Base-by-base conservation (phyloP, 1,140 invertebrate species). In the Triops longicaudatus region DNA sequence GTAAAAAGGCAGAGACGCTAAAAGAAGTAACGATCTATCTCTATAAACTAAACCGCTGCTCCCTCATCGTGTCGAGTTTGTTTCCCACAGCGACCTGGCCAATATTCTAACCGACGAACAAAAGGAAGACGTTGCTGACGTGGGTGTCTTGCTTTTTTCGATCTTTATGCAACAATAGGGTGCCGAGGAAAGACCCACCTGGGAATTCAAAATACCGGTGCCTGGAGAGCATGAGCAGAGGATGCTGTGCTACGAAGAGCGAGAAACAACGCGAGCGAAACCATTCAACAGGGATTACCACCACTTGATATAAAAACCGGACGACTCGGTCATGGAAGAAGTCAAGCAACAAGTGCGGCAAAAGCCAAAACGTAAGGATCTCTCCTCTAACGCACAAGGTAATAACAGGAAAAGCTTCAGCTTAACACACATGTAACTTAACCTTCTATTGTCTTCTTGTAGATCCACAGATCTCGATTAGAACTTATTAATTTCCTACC, bases 191-290 rank as follows among this genome's bases (percentile, higher is more conserved):
- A 63, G 22, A 22, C 50, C 10, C 50, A 63, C 50, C 50, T 63
- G 50, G 50, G 50, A 63, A 63, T 63, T 63, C 50, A 17, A 22
- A 63, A 63, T n/a, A 22, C 50, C 50, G 17, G 50, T 17, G 50
- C 22, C n/a, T 63, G 50, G 50, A 63, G 50, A 63, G 50, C 50
- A 63, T 63, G 50, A 63, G 50, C 50, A 63, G 50, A 63, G 50
- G 50, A 17, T 63, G 50, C 3, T n/a, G 50, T 22, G 14, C 50
- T 37, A 7, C 31, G 7, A 37, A 37, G 31, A 37, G 2, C 31
- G 2, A 37, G 31, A 37, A 37, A 37, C 31, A 37, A 37, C 31
- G 31, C 31, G 31, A 37, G 31, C 31, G 31, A 37, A 37, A 37
- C 50, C 50, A 22, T 63, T n/a, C 17, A 63, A 22, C 14, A 63